These are phyloP conservation scores for Bemisia tabaci DNA, from an alignment of 1,140 invertebrate species.

Conservation along the genomic window DNA sequence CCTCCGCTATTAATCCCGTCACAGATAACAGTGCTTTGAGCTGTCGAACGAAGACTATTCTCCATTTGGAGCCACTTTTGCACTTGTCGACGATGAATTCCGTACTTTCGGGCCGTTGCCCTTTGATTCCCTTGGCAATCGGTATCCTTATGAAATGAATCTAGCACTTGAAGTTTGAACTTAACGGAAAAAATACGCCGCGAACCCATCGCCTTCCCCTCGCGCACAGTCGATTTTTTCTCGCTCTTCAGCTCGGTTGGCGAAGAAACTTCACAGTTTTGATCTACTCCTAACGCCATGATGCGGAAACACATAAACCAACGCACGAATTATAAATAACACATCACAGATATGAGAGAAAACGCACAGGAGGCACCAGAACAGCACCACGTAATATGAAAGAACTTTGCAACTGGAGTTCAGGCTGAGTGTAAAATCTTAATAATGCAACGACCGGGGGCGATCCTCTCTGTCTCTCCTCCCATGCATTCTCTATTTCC, in stretches of 20 bases:
- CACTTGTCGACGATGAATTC: constrained; percentile 70
- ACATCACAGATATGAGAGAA: not conserved
- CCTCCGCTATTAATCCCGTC: constrained; percentile 15
- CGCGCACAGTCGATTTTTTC: not conserved
- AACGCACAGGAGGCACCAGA: not conserved
- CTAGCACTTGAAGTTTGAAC: constrained; percentile 55
- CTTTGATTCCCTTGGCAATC: constrained; percentile 74
- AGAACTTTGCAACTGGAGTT: not conserved
- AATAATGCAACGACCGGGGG: not conserved
- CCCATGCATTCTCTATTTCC: not conserved
- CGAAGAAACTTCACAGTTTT: not conserved
- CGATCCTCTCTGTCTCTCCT: not conserved
- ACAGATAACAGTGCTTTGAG: constrained; percentile 15
- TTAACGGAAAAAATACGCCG: constrained; percentile 67
- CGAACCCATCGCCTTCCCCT: constrained; percentile 41
- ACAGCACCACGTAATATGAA: not conserved
- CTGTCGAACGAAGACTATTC: constrained; percentile 45
- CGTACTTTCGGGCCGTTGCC: constrained; percentile 71
- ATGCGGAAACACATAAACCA: too few species aligned
- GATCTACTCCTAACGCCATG: not conserved
- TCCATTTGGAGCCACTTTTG: constrained; percentile 80
- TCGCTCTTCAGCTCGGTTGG: not conserved
- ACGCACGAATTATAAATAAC: not conserved
- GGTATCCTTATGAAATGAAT: constrained; percentile 64
- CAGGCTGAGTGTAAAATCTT: not conserved